phyloP scores from a whole-genome alignment of 2,888 invertebrate species.

The Trachelus tabidus region DNA sequence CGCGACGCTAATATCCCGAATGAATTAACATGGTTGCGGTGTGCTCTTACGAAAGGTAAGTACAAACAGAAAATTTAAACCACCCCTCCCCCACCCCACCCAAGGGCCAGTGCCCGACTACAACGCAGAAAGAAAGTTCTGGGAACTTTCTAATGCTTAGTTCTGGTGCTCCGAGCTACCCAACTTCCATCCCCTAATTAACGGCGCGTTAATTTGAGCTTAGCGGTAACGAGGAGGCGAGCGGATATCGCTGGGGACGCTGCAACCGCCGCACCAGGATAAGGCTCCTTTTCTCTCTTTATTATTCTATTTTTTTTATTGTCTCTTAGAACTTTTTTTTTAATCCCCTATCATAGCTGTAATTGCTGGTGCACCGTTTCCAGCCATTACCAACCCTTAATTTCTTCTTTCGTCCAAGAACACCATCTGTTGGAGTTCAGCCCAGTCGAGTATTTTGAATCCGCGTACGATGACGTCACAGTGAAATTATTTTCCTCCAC shows the following conservation, averaged over 20 bases:
- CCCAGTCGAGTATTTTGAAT: not conserved
- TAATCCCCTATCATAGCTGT: not conserved
- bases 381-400: not conserved
- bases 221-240: not conserved
- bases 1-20: not conserved
- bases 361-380: not conserved
- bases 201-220: conserved; percentile 10
- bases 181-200: conserved; percentile 10
- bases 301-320: not conserved
- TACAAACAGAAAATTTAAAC: not conserved
- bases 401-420: not conserved
- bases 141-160: not conserved
- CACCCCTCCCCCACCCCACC: not conserved
- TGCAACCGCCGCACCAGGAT: not conserved
- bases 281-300: not conserved
- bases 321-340: not conserved
- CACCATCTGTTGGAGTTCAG: not conserved
- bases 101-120: not conserved
- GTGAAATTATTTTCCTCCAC: not conserved
- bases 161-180: not conserved
- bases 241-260: not conserved
- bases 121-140: not conserved
- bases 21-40: not conserved
- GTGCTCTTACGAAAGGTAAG: not conserved
- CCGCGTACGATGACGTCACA: not conserved